A percentile compares a stretch with the other conserved stretches of the same genome.
Conservation (phyloP, 2,113 vertebrate genomes). For the Crypturellus undulatus region DNA sequence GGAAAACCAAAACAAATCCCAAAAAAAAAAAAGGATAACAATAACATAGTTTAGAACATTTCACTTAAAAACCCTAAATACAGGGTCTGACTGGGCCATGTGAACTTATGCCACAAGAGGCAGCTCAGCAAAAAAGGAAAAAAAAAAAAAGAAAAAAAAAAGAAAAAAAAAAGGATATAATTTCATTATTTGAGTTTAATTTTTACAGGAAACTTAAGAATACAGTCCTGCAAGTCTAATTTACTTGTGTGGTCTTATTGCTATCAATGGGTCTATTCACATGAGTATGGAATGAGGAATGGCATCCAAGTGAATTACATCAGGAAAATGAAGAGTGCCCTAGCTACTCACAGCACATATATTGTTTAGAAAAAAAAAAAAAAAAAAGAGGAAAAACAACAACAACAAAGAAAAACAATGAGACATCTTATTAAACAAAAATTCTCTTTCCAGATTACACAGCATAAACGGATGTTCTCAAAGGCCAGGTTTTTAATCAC, state of each 20-base stretch:
- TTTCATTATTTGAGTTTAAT: slow-evolving; percentile 48
- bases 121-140: slow-evolving; percentile 9
- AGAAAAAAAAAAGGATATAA: slow-evolving; percentile 4
- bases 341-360: background rate
- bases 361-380: background rate
- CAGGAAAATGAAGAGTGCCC: slow-evolving; percentile 27
- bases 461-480: background rate
- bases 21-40: background rate
- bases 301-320: slow-evolving; percentile 38
- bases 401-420: background rate
- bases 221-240: background rate
- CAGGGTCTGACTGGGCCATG: background rate
- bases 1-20: background rate
- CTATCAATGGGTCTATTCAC: slow-evolving; percentile 53
- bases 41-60: slow-evolving; percentile 15
- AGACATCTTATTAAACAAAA: background rate
- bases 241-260: slow-evolving; percentile 48
- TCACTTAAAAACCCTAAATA: slow-evolving; percentile 20
- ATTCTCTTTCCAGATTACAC: background rate
- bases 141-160: slow-evolving; percentile 44
- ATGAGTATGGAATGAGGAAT: slow-evolving; percentile 27
- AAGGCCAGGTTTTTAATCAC: slow-evolving; percentile 16
- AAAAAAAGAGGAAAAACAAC: no score
- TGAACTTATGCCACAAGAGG: slow-evolving; percentile 1
- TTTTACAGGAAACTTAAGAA: slow-evolving; percentile 25